Conservation (phyloP, 35 echinoderm and acorn worm genomes). For the Strongylocentrotus purpuratus region DNA sequence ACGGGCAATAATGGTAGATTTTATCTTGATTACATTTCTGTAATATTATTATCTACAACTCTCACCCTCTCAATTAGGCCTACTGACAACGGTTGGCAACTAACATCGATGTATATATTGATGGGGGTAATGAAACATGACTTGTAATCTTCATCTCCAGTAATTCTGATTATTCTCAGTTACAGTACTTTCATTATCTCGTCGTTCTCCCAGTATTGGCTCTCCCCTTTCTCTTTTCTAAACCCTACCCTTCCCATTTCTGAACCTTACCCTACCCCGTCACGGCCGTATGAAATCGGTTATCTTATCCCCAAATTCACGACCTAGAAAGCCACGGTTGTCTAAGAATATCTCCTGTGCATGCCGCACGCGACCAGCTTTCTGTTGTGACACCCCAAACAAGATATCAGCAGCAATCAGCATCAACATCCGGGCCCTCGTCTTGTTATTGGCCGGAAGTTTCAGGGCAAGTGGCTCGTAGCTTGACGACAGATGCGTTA, state of each 20-base stretch:
- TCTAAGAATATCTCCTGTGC: background rate
- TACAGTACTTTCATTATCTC: no score
- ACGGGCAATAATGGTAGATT: no score
- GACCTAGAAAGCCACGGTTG: background rate
- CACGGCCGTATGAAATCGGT: background rate
- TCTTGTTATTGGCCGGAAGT: slow-evolving; percentile 34
- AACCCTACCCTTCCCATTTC: background rate
- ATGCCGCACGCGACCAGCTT: background rate
- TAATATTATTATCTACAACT: no score
- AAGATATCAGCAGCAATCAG: background rate
- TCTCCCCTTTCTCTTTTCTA: background rate
- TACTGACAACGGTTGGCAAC: no score
- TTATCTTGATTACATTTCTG: no score
- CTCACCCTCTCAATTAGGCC: no score
- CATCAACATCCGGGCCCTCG: background rate
- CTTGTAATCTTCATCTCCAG: background rate
- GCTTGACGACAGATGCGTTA: background rate
- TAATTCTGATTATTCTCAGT: background rate
- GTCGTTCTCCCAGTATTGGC: background rate
- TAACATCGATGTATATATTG: no score
- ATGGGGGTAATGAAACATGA: no score
- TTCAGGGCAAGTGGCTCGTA: slow-evolving; percentile 28
- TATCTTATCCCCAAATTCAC: background rate
- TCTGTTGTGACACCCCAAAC: slow-evolving; percentile 15
- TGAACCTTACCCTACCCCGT: background rate